Evolutionary conservation across 2,113 vertebrate genomes (phyloP).

Genomic region (Ctenodactylus gundi): DNA sequence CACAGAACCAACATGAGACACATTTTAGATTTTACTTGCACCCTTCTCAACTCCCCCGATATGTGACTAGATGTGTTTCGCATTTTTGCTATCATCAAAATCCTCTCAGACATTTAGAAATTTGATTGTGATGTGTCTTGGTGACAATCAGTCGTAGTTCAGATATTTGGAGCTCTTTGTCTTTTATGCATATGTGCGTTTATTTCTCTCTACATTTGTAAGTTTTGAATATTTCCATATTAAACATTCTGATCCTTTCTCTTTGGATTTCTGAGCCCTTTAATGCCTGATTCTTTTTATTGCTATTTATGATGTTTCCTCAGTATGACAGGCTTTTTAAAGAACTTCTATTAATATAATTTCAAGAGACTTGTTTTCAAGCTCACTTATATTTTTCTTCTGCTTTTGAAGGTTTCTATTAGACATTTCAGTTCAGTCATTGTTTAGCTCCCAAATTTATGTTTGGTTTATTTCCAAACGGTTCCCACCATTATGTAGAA

Average conservation of each 20-base stretch:
- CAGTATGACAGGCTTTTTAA: background rate
- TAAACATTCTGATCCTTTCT: background rate
- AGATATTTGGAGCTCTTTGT: background rate
- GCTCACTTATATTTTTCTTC: background rate
- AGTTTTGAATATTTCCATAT: background rate
- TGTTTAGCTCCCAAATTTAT: background rate
- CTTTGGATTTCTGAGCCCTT: background rate
- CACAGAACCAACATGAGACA: background rate
- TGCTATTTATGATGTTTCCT: background rate
- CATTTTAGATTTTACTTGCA: background rate
- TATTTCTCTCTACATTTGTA: background rate
- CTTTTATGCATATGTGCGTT: background rate
- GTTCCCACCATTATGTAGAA: background rate
- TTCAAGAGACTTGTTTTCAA: too few species aligned
- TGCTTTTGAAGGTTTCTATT: background rate
- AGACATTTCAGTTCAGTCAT: background rate
- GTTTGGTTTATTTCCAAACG: background rate
- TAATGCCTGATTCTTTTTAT: too few species aligned
- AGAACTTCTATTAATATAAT: background rate
- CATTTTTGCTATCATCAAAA: background rate
- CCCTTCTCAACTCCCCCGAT: background rate
- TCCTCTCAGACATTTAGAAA: background rate
- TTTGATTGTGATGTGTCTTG: background rate
- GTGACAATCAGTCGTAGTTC: background rate
- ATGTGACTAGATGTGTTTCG: background rate